phyloP scores from a whole-genome alignment of 2,797 vertebrate genomes.

The Sphaeramia orbicularis region DNA sequence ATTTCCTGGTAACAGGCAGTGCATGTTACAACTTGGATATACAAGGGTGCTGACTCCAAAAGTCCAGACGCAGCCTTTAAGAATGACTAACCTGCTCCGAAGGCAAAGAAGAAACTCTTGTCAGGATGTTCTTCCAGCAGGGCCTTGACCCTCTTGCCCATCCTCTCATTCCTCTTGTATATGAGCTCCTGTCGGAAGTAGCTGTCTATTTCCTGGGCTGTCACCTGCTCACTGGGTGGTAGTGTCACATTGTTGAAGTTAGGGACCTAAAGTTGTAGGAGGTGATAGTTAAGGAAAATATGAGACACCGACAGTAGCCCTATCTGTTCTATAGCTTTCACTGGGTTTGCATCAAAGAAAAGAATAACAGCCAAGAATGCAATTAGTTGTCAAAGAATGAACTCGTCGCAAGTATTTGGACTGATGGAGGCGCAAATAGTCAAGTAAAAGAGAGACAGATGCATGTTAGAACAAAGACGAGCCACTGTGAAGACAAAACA shows the following conservation, averaged over 20 bases:
- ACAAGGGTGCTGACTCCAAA: no score
- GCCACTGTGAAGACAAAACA: background rate
- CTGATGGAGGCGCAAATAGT: background rate
- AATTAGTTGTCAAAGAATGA: background rate
- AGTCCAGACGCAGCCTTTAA: no score
- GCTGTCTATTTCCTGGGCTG: conserved; percentile 91
- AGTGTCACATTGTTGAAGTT: conserved; percentile 91
- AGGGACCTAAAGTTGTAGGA: conserved; percentile 81
- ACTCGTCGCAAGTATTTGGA: background rate
- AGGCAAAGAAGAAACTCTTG: conserved; percentile 94
- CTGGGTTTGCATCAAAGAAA: background rate
- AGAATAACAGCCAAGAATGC: background rate
- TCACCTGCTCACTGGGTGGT: conserved; percentile 86
- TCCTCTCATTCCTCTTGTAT: conserved; percentile 91
- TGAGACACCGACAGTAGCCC: background rate
- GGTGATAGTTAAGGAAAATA: background rate
- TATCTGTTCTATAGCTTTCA: background rate
- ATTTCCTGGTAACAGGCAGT: no score
- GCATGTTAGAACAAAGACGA: background rate
- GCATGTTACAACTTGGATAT: no score
- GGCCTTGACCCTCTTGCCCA: conserved; percentile 88
- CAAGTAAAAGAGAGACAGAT: conserved; percentile 11
- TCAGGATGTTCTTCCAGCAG: conserved; percentile 89
- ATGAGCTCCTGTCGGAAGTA: conserved; percentile 93
- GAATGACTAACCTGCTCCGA: conserved; percentile 89